Evolutionary conservation across 2,797 vertebrate genomes (phyloP), one percentile per base, ranked within the genome.

Genomic region (Pseudomugil tenellus): DNA sequence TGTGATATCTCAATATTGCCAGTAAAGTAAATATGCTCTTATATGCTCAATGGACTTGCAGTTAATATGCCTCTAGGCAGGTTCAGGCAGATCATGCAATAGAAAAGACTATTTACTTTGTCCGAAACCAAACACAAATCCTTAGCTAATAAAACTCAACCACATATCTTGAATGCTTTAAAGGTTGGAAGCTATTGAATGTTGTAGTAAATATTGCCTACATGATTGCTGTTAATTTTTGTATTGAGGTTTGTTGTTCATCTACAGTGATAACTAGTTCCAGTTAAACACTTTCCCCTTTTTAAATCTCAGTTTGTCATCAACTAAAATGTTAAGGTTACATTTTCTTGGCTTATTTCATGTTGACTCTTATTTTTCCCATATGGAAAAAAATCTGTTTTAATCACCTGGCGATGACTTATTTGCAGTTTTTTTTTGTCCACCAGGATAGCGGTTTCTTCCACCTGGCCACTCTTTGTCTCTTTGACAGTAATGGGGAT

Each of bases 1-100:
- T 43, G 59, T 53, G 41, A 60, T 63, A 35, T 46, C 43, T 70
- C 65, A 49, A 21, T 58, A 53, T 59, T 41, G 55, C 23, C 23
- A 41, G 56, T 48, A 72, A 75, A 56, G 56, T 66, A 46, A 49
- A 43, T 34, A 16, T 49, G 41, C 17, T 17, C 48, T 13, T 19
- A 41, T 54, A 41, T 53, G 23, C 62, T 64, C 28, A 12, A 13
- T 52, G 35, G 43, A 28, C 51, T 51, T 34, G 28, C 9, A 35
- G 25, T 54, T 55, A 77, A 23, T 26, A 35, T 58, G 48, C 21
- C 31, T 55, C 28, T 41, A 21, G 48, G 31, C 29, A 32, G 31
- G 54, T 21, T 66, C 19, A 61, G 31, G 11, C 17, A 34, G 34
- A 65, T 53, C 4, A 41, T 61, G 14, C 11, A 51, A 23, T 35